Evolutionary conservation across 2,888 invertebrate species (phyloP).

Genomic region (Gymnocheta viridis): DNA sequence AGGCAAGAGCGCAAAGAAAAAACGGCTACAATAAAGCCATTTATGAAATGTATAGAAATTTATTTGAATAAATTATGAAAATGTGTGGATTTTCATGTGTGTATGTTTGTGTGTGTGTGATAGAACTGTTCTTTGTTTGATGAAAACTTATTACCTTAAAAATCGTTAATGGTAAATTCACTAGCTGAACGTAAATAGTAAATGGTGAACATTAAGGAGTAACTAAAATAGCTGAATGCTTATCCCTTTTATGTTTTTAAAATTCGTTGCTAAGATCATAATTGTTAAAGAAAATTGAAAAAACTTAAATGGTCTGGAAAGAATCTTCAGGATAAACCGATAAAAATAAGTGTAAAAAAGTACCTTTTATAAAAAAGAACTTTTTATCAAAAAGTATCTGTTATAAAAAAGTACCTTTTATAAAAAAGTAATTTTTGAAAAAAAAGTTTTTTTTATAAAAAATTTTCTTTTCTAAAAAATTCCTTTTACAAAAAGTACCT

Average conservation of each 20-base stretch:
- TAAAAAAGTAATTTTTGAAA: neutral
- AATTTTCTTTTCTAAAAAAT: neutral
- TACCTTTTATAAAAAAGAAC: neutral
- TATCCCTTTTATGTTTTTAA: no score
- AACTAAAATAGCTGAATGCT: no score
- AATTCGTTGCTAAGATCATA: no score
- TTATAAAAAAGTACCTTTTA: neutral
- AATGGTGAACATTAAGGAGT: neutral
- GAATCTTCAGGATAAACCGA: no score
- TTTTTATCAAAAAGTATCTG: neutral
- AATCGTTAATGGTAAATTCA: neutral
- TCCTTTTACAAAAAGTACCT: neutral
- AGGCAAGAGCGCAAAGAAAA: neutral
- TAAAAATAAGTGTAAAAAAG: neutral
- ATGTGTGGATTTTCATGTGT: neutral
- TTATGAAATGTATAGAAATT: constrained; percentile 8
- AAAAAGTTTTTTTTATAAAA: neutral
- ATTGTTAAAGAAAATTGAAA: no score
- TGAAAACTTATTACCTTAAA: neutral
- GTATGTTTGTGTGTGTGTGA: neutral
- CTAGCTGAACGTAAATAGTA: neutral
- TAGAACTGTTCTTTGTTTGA: constrained; percentile 6
- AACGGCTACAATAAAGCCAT: neutral
- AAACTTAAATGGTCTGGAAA: no score
- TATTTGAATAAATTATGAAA: constrained; percentile 19